Percentiles rank a stretch among this genome's conserved stretches.
Evolutionary conservation across 2,888 invertebrate species (phyloP).

Genomic region (Hyalella azteca): DNA sequence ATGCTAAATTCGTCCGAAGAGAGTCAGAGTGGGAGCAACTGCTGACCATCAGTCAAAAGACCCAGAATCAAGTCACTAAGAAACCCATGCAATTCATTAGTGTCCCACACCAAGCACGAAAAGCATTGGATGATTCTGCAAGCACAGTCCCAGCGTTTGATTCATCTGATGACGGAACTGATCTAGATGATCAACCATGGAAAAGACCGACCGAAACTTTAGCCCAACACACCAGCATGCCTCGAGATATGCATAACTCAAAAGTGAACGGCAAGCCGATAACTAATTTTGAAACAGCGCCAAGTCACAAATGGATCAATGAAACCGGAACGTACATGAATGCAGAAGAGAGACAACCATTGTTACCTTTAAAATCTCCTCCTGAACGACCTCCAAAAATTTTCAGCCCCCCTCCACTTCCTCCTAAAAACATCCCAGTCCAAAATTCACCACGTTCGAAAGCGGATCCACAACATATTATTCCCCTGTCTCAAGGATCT

Average conservation of each 20-base stretch:
- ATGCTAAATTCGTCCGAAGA: too few relatives aligned
- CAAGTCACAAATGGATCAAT: neutral
- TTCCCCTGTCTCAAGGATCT: neutral
- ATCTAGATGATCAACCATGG: conserved; percentile 28
- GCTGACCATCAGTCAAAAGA: neutral
- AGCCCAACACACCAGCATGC: neutral
- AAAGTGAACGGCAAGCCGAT: neutral
- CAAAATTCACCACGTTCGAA: neutral
- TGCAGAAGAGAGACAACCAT: neutral
- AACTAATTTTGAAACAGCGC: neutral
- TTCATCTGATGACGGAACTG: conserved; percentile 38
- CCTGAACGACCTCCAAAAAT: conserved; percentile 5
- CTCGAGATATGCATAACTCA: neutral
- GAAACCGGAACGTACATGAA: neutral
- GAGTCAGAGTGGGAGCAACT: too few relatives aligned
- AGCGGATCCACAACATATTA: neutral
- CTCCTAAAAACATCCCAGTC: neutral
- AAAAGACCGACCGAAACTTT: neutral
- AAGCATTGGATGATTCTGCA: neutral
- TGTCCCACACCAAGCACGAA: conserved; percentile 2
- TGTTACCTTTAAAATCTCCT: neutral
- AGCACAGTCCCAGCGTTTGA: neutral
- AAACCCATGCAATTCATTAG: neutral
- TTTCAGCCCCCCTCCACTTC: neutral
- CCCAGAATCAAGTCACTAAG: neutral